Evolutionary conservation across 2,797 vertebrate species (phyloP).

Genomic region (Takifugu rubripes): DNA sequence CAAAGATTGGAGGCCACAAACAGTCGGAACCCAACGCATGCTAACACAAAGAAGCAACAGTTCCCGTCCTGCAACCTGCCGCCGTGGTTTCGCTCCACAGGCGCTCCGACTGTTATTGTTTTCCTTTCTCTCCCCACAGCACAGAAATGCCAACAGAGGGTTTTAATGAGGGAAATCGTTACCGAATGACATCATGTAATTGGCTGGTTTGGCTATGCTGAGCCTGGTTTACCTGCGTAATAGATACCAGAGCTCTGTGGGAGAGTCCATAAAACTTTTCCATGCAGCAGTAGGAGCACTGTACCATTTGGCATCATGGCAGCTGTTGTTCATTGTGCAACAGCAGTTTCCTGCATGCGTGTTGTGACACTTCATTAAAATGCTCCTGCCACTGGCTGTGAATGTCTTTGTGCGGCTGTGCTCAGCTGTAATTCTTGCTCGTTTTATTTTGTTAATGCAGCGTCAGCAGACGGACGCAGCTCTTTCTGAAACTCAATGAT

Average conservation of each 20-base stretch:
- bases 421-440: constrained; percentile 24
- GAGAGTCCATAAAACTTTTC: constrained; percentile 23
- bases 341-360: constrained; percentile 13
- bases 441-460: constrained; percentile 64
- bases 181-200: constrained; percentile 45
- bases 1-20: constrained; percentile 45
- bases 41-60: constrained; percentile 17
- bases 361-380: constrained; percentile 9
- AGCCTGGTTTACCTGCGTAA: constrained; percentile 47
- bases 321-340: constrained; percentile 45
- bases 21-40: constrained; percentile 27
- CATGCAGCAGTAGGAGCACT: constrained; percentile 14
- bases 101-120: constrained; percentile 32
- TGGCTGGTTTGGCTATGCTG: constrained; percentile 26
- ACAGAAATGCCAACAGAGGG: constrained; percentile 19
- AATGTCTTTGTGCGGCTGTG: constrained; percentile 9
- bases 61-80: constrained; percentile 24
- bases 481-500: constrained; percentile 88
- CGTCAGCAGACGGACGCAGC: constrained; percentile 80
- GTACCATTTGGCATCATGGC: constrained; percentile 24
- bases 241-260: constrained; percentile 40
- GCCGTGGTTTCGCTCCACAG: constrained; percentile 31
- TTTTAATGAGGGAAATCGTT: constrained; percentile 49
- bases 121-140: constrained; percentile 21
- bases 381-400: constrained; percentile 5